phyloP scores from a whole-genome alignment of 2,797 vertebrate species.

The Pterois miles region DNA sequence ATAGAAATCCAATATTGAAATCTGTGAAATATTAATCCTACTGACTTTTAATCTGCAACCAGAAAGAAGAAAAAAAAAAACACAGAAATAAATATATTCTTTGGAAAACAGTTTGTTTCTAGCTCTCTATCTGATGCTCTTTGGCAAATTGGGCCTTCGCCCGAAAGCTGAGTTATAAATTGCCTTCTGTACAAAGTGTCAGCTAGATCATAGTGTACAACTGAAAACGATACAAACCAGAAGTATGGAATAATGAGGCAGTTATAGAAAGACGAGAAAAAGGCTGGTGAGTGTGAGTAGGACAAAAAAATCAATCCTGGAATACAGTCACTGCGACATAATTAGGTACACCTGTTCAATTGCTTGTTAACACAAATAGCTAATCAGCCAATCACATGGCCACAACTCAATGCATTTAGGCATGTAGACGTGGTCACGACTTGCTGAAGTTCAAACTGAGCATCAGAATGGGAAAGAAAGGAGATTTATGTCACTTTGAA shows the following conservation, averaged over 20 bases:
- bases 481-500: too few relatives aligned
- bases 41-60: conserved; percentile 18
- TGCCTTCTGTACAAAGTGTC: conserved; percentile 61
- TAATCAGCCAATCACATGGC: too few relatives aligned
- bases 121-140: background rate
- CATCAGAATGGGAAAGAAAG: too few relatives aligned
- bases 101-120: background rate
- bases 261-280: conserved; percentile 50
- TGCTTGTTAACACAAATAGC: too few relatives aligned
- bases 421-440: too few relatives aligned
- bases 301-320: background rate
- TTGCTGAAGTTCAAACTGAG: too few relatives aligned
- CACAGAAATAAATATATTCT: background rate
- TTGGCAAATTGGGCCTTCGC: conserved; percentile 18
- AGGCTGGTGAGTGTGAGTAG: conserved; percentile 21
- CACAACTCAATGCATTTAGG: too few relatives aligned
- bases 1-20: background rate
- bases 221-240: conserved; percentile 59
- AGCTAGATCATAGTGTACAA: conserved; percentile 53
- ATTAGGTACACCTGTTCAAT: too few relatives aligned
- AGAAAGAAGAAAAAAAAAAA: background rate
- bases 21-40: conserved; percentile 18
- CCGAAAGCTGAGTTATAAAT: conserved; percentile 56
- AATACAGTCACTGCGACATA: too few relatives aligned
- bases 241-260: conserved; percentile 53